A percentile compares a stretch with the other conserved stretches of the same genome.
phyloP scores from a whole-genome alignment of 1,140 invertebrate species.

The Asbolus verrucosus region DNA sequence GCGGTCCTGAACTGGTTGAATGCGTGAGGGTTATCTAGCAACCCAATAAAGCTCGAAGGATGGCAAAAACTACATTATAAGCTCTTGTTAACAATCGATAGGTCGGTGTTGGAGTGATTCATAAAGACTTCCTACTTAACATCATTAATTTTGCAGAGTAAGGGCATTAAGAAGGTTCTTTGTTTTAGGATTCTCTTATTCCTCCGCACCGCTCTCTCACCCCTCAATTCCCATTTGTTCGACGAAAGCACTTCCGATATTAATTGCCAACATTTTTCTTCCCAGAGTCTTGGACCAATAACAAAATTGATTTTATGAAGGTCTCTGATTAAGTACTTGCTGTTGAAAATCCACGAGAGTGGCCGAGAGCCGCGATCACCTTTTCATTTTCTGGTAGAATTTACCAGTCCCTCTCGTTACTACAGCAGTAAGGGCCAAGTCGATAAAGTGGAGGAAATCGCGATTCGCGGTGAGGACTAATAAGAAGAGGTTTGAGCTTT shows the following conservation, averaged over 20 bases:
- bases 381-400: not conserved
- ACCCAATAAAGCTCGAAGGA: not conserved
- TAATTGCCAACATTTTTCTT: conserved; percentile 31
- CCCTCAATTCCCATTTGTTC: conserved; percentile 14
- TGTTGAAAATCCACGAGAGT: not conserved
- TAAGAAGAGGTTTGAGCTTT: conserved; percentile 34
- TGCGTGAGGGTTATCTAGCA: too few species aligned
- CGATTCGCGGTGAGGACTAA: conserved; percentile 36
- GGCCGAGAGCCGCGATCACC: not conserved
- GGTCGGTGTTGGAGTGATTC: conserved; percentile 27
- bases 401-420: conserved; percentile 1
- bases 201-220: conserved; percentile 10
- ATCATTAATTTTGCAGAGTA: conserved; percentile 48
- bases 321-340: conserved; percentile 6
- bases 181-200: conserved; percentile 37
- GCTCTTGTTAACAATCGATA: conserved; percentile 20
- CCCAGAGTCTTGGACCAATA: conserved; percentile 5
- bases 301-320: conserved; percentile 30
- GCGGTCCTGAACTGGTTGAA: too few species aligned
- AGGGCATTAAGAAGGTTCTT: conserved; percentile 37
- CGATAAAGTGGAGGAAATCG: conserved; percentile 21
- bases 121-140: conserved; percentile 46
- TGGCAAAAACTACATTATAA: conserved; percentile 28
- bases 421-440: not conserved
- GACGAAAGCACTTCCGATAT: conserved; percentile 37